Percentiles rank a stretch among this genome's conserved stretches.
These are phyloP conservation scores for Oligia strigilis DNA, from an alignment of 2,888 invertebrate genomes.

Conservation along the genomic window DNA sequence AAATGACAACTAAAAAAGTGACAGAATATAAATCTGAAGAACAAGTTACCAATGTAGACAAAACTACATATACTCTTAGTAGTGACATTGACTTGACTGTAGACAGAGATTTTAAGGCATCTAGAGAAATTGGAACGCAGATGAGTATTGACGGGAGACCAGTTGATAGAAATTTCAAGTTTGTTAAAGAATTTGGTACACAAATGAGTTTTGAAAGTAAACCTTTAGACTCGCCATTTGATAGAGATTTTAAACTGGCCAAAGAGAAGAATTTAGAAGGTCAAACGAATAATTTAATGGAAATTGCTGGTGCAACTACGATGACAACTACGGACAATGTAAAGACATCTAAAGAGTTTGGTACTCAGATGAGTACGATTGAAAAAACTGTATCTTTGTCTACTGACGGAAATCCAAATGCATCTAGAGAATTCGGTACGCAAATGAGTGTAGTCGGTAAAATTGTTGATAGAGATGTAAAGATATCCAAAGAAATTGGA, in stretches of 20 bases:
- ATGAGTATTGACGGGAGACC: constrained; percentile 27
- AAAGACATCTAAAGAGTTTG: constrained; percentile 2
- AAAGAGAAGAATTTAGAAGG: constrained; percentile 13
- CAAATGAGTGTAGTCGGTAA: constrained; percentile 39
- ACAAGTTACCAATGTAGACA: constrained; percentile 44
- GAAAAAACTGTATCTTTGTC: background rate
- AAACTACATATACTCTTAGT: constrained; percentile 39
- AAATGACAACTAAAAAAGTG: constrained; percentile 29
- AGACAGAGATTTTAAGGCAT: constrained; percentile 12
- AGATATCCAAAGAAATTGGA: constrained; percentile 24
- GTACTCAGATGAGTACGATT: constrained; percentile 20
- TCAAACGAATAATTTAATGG: background rate
- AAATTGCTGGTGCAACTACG: background rate
- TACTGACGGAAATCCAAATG: constrained; percentile 1
- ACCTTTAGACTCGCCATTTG: constrained; percentile 27
- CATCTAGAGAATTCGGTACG: constrained; percentile 31
- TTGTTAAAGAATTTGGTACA: constrained; percentile 39
- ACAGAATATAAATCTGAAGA: constrained; percentile 42
- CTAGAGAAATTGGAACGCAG: constrained; percentile 39
- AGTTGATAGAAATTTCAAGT: constrained; percentile 29
- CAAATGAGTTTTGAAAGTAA: constrained; percentile 38
- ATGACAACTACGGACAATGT: no score
- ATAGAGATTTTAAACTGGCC: constrained; percentile 33
- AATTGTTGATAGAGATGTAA: constrained; percentile 24
- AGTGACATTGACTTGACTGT: constrained; percentile 42